These are phyloP conservation scores for Nicator chloris DNA, from an alignment of 2,113 vertebrate species.

Conservation along the genomic window DNA sequence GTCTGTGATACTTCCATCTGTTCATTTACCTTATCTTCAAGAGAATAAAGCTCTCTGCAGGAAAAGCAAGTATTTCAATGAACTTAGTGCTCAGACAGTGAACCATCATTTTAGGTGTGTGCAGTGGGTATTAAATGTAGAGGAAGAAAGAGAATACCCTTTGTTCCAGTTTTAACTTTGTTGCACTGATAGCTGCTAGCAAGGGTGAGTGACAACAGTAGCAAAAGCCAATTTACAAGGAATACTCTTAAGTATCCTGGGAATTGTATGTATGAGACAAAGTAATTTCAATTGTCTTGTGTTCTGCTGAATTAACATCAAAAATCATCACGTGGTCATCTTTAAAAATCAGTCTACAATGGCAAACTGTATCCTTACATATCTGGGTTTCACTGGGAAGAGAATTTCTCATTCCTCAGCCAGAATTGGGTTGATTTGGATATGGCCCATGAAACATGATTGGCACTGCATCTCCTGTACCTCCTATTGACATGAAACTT, in stretches of 20 bases:
- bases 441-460: background rate
- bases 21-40: background rate
- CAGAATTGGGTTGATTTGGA: background rate
- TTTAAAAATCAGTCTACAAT: background rate
- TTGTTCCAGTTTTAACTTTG: background rate
- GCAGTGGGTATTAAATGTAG: background rate
- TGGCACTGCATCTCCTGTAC: background rate
- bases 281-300: background rate
- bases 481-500: background rate
- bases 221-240: background rate
- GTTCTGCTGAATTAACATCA: background rate
- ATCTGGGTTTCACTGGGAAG: background rate
- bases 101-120: background rate
- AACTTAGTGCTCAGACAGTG: background rate
- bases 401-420: background rate
- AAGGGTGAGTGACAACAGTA: background rate
- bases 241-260: background rate
- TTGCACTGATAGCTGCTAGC: background rate
- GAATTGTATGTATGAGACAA: background rate
- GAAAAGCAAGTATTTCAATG: background rate
- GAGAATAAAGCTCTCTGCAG: background rate
- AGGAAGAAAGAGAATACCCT: background rate
- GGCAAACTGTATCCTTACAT: background rate
- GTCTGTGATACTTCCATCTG: background rate
- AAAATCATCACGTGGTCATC: fast-evolving